Base-by-base conservation (phyloP, 2,113 vertebrate genomes). In the Reinhardtius hippoglossoides region DNA sequence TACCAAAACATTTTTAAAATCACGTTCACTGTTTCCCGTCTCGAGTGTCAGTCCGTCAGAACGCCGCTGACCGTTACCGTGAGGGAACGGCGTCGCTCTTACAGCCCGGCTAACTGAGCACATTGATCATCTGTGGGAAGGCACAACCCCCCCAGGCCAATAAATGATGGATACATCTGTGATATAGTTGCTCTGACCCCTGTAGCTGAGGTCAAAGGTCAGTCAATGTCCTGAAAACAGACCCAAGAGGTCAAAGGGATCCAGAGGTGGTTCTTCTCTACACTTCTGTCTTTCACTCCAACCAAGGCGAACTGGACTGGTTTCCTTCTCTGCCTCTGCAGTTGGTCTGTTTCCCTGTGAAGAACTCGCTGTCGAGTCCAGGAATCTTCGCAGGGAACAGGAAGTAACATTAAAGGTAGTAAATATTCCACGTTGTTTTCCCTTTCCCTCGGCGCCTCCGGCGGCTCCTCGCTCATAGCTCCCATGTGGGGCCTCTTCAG, bases 111-210 rank as follows among this genome's bases (percentile, higher is more conserved):
- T 46, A 75, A 88, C 75, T 81, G 83, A 89, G 84, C 87, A 86
- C 90, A 87, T 83, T 84, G 85, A 92, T 91, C 88, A 83, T 74
- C n/a, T 71, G 74, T 74, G 83, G 85, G 87, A 69, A 75, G 82
- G 80, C 81, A 76, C 65, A 12, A 20, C 60, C 37, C 54, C 59
- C 21, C 44, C 59, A 77, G 78, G 87, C 84, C 87, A 87, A 81
- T 88, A 92, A 89, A 88, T 75, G 84, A 90, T 84, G 84, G 87
- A 88, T 92, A 91, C 87, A 88, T 89, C 82, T 87, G 87, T 87
- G 90, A 93, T 93, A 90, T 92, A 88, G 84, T 87, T 74, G 69
- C 78, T 80, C 54, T 74, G 63, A 86, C 71, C 65, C 64, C 71
- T 81, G 70, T 16, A 59, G 46, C 62, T 42, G 71, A 81, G 82